Percentiles rank a stretch among this genome's conserved stretches.
Conservation (phyloP, 2,888 invertebrate species). For the Acanthopleura granulata region DNA sequence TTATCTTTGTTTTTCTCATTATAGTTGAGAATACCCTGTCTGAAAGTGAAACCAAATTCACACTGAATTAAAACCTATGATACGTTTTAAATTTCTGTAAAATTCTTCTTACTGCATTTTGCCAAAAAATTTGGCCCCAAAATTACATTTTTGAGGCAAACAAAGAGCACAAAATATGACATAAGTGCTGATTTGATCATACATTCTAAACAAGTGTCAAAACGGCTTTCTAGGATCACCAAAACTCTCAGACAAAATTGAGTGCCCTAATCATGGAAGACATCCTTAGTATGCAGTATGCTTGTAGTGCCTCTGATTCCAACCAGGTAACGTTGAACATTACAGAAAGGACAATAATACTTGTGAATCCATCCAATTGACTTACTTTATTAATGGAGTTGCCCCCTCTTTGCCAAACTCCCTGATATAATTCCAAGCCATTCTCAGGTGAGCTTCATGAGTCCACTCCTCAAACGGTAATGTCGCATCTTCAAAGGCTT, state of each 20-base stretch:
- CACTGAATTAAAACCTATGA: background rate
- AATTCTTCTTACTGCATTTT: too few relatives aligned
- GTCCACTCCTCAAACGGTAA: conserved; percentile 67
- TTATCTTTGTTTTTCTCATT: background rate
- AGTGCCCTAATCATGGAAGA: background rate
- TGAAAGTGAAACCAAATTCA: background rate
- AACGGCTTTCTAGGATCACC: too few relatives aligned
- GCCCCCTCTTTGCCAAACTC: conserved; percentile 60
- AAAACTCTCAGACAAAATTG: too few relatives aligned
- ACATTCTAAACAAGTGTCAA: too few relatives aligned
- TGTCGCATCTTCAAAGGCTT: conserved; percentile 66
- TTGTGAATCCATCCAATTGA: background rate
- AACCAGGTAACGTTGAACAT: too few relatives aligned
- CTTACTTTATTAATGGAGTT: conserved; percentile 60
- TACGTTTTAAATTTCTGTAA: too few relatives aligned
- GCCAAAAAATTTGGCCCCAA: too few relatives aligned
- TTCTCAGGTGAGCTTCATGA: conserved; percentile 65
- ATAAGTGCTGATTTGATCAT: too few relatives aligned
- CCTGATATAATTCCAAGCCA: conserved; percentile 67
- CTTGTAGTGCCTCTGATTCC: too few relatives aligned
- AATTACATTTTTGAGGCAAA: too few relatives aligned
- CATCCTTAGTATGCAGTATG: too few relatives aligned
- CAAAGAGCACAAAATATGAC: too few relatives aligned
- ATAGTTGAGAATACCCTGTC: background rate
- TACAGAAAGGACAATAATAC: background rate